phyloP scores from a whole-genome alignment of 2,797 vertebrate genomes.

The Gorsachius magnificus region DNA sequence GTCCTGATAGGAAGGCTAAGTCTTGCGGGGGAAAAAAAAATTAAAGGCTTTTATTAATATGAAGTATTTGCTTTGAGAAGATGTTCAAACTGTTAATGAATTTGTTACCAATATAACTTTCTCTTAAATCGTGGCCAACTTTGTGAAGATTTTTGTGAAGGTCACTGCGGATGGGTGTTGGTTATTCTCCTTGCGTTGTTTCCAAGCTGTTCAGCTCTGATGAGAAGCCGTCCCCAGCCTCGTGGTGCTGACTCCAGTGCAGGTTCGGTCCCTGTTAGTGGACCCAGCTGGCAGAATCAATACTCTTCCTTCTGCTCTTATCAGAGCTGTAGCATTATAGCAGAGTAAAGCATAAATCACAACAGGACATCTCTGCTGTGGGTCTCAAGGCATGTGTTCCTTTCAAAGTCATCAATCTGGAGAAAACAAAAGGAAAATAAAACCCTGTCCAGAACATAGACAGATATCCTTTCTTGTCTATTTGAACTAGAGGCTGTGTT shows the following conservation, averaged over 20 bases:
- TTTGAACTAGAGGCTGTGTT: neutral
- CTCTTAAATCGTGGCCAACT: neutral
- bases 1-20: neutral
- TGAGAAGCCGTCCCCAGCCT: neutral
- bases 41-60: constrained; percentile 36
- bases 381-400: neutral
- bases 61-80: constrained; percentile 52
- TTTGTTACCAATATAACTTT: constrained; percentile 8
- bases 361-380: neutral
- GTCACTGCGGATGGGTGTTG: neutral
- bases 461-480: neutral
- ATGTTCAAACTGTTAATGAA: neutral
- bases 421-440: neutral
- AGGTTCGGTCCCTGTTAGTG: neutral
- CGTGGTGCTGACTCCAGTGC: neutral
- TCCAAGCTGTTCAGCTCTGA: accelerated
- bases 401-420: neutral
- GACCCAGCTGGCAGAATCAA: neutral
- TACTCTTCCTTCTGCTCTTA: neutral
- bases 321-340: neutral
- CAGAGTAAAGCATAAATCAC: neutral
- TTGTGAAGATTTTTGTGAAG: neutral
- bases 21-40: constrained; percentile 2
- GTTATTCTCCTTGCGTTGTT: neutral
- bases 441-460: neutral